phyloP scores from a whole-genome alignment of 1,140 invertebrate genomes.

The Babylonia areolata region DNA sequence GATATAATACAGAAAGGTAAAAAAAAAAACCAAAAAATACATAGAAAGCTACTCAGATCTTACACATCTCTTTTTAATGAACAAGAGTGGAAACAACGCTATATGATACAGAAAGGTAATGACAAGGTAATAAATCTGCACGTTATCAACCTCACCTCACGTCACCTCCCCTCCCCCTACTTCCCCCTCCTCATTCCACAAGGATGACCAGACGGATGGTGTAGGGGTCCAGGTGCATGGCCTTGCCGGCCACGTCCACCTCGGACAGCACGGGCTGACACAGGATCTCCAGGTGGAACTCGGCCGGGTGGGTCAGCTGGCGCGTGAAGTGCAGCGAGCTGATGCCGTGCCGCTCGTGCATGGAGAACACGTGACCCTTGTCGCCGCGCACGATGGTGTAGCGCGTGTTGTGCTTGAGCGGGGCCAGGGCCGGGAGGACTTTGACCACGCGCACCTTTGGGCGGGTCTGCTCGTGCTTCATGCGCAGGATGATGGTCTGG shows the following conservation, averaged over 20 bases:
- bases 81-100: too few relatives aligned
- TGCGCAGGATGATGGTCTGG: conserved; percentile 51
- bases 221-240: conserved; percentile 59
- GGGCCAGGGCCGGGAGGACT: conserved; percentile 62
- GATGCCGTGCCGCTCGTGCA: conserved; percentile 81
- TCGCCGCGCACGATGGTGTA: conserved; percentile 83
- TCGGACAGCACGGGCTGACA: conserved; percentile 58
- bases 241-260: conserved; percentile 51
- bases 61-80: not conserved
- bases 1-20: not conserved
- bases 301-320: conserved; percentile 50
- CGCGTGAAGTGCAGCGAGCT: conserved; percentile 67
- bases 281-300: conserved; percentile 61
- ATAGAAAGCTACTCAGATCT: not conserved
- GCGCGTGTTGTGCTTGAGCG: conserved; percentile 79
- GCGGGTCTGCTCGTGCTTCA: conserved; percentile 59
- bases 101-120: not conserved
- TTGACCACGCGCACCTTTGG: conserved; percentile 64
- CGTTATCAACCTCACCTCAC: not conserved
- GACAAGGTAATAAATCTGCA: not conserved
- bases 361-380: conserved; percentile 81
- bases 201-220: conserved; percentile 58
- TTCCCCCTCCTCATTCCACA: conserved; percentile 49
- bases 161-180: too few relatives aligned
- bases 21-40: not conserved